Percentiles rank a stretch among this genome's conserved stretches.
Conservation (phyloP, 2,797 vertebrate species). For the Syngnathus rostellatus region DNA sequence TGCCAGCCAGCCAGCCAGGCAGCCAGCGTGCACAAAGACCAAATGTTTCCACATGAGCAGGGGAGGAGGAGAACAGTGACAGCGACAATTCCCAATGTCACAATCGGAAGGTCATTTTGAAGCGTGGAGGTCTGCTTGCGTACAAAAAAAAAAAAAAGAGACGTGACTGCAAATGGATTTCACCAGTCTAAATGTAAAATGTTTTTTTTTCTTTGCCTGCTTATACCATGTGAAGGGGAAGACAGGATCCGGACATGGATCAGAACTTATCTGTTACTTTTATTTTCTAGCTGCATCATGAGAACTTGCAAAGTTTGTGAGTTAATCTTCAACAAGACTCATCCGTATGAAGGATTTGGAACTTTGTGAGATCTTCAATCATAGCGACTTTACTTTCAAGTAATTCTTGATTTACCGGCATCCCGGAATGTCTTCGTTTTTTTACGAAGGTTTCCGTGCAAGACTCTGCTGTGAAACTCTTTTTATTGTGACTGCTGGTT, state of each 20-base stretch:
- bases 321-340: constrained; percentile 12
- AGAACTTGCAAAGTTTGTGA: constrained; percentile 9
- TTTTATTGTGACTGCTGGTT: too few relatives aligned
- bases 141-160: constrained; percentile 9
- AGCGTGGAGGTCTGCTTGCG: constrained; percentile 22
- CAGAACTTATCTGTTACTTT: constrained; percentile 1
- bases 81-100: constrained; percentile 33
- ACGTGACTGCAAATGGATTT: constrained; percentile 15
- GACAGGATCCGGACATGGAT: background rate
- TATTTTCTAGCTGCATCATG: constrained; percentile 3
- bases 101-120: constrained; percentile 36
- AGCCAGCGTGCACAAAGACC: constrained; percentile 38
- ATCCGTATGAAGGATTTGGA: constrained; percentile 23
- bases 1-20: constrained; percentile 42
- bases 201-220: background rate
- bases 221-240: background rate
- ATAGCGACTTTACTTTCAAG: constrained; percentile 4
- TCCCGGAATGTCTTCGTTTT: constrained; percentile 12
- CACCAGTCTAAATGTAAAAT: constrained; percentile 9
- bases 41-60: constrained; percentile 49
- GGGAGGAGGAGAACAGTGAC: constrained; percentile 10
- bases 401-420: constrained; percentile 19
- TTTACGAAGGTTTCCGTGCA: background rate
- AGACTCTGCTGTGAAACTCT: too few relatives aligned
- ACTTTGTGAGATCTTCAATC: constrained; percentile 27